Evolutionary conservation across 2,797 vertebrate species (phyloP).

Genomic region (Meriones psammophilus): DNA sequence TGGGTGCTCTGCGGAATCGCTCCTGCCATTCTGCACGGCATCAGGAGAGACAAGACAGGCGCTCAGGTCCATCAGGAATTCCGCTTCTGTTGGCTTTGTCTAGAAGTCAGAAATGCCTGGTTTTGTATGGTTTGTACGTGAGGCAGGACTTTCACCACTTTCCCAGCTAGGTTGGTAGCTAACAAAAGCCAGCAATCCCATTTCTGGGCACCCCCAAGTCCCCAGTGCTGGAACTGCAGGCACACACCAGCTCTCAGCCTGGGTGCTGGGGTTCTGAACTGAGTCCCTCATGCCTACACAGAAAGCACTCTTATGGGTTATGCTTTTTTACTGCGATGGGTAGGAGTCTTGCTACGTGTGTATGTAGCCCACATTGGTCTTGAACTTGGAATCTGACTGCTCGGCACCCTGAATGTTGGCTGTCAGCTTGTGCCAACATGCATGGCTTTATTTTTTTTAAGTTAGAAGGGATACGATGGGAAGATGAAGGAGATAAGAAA

Average conservation of each 20-base stretch:
- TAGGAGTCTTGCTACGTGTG: not conserved
- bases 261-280: not conserved
- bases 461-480: not conserved
- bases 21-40: not conserved
- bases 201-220: not conserved
- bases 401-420: not conserved
- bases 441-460: not conserved
- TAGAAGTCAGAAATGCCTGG: not conserved
- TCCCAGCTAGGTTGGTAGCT: not conserved
- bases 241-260: not conserved
- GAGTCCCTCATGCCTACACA: not conserved
- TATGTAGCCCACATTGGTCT: not conserved
- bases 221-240: not conserved
- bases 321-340: not conserved
- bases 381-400: not conserved
- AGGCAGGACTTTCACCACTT: not conserved
- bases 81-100: slow-evolving; percentile 4
- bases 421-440: not conserved
- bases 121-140: not conserved
- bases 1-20: not conserved
- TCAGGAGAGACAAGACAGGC: not conserved
- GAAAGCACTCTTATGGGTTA: not conserved
- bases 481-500: not conserved
- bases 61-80: not conserved
- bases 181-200: not conserved